Evolutionary conservation across 1,140 invertebrate species (phyloP).

Genomic region (Cardiocondyla obscurior): DNA sequence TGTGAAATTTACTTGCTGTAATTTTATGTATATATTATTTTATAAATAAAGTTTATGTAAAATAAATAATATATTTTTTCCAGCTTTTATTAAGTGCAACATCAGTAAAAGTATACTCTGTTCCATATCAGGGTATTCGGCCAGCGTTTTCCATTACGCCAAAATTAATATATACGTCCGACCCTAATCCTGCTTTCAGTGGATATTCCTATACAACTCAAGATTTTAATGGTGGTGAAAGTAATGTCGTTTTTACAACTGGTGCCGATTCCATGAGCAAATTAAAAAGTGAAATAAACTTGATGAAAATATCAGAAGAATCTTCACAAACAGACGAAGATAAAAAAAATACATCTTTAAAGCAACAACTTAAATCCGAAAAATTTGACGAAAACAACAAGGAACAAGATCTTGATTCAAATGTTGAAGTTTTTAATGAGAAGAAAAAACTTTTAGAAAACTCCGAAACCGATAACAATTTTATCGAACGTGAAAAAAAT

Average conservation of each 20-base stretch:
- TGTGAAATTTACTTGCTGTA: not conserved
- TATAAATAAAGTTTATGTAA: not conserved
- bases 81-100: not conserved
- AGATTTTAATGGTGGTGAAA: conserved; percentile 30
- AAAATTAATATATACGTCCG: conserved; percentile 20
- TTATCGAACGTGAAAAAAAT: not conserved
- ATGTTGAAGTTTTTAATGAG: not conserved
- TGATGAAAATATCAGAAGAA: not conserved
- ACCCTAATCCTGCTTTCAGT: conserved; percentile 2
- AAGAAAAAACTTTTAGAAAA: not conserved
- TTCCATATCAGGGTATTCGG: not conserved
- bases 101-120: conserved; percentile 19
- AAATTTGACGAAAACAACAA: not conserved
- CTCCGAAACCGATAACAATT: not conserved
- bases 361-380: not conserved
- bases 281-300: conserved; percentile 11
- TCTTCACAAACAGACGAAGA: not conserved
- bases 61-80: not conserved
- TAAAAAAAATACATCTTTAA: not conserved
- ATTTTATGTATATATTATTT: not conserved
- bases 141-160: not conserved
- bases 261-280: not conserved
- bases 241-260: conserved; percentile 42
- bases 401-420: not conserved
- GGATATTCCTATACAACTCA: conserved; percentile 36